Evolutionary conservation across 2,797 vertebrate species (phyloP).

Genomic region (Enteromius mattozi): DNA sequence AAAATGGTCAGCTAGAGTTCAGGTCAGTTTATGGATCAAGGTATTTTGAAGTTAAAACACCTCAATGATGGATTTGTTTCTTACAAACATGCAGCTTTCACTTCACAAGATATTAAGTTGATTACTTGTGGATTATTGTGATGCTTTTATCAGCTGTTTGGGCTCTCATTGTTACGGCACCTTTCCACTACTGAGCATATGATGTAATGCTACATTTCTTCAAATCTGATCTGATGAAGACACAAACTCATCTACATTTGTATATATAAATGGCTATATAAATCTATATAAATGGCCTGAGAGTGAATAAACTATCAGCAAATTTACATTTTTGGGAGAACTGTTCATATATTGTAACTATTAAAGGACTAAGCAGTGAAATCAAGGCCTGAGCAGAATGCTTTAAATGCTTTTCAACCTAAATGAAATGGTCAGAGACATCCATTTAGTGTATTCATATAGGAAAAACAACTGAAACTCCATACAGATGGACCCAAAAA

Average conservation of each 20-base stretch:
- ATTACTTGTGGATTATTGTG: background rate
- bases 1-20: background rate
- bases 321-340: background rate
- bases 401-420: background rate
- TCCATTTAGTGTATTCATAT: background rate
- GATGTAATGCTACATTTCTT: background rate
- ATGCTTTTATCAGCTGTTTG: background rate
- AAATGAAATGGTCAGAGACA: background rate
- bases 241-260: background rate
- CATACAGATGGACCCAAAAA: background rate
- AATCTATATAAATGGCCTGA: background rate
- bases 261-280: too few species aligned
- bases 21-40: background rate
- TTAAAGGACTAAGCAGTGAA: background rate
- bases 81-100: background rate
- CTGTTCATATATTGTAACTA: background rate
- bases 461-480: background rate
- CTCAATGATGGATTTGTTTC: background rate
- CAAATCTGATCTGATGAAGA: background rate
- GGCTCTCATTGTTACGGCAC: background rate
- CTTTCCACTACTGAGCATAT: background rate
- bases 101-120: background rate
- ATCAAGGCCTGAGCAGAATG: background rate
- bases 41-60: background rate
- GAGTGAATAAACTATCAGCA: background rate